phyloP scores from a whole-genome alignment of 2,797 vertebrate species.

The Lindbergichthys nudifrons region DNA sequence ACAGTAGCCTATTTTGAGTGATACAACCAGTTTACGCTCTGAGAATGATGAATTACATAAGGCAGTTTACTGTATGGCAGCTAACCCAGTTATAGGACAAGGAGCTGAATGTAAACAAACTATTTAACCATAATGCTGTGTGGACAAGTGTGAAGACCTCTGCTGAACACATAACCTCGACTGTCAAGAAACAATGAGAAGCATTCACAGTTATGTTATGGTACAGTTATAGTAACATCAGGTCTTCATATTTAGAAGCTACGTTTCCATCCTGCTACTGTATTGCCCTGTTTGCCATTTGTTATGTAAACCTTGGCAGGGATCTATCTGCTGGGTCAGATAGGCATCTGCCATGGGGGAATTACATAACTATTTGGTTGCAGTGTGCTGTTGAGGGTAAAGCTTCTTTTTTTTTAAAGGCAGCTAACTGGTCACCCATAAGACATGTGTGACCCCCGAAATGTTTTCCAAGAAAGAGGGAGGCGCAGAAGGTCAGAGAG shows the following conservation, averaged over 20 bases:
- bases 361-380: slow-evolving; percentile 76
- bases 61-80: slow-evolving; percentile 54
- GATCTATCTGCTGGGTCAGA: slow-evolving; percentile 68
- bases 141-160: slow-evolving; percentile 16
- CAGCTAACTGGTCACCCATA: slow-evolving; percentile 48
- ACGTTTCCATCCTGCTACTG: slow-evolving; percentile 24
- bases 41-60: slow-evolving; percentile 68
- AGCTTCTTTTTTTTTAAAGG: slow-evolving; percentile 37
- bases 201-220: background rate
- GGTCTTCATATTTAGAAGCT: slow-evolving; percentile 20
- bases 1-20: slow-evolving; percentile 69
- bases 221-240: slow-evolving; percentile 1
- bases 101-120: slow-evolving; percentile 57
- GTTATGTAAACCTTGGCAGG: slow-evolving; percentile 80
- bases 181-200: background rate
- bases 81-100: slow-evolving; percentile 53
- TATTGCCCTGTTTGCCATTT: slow-evolving; percentile 56
- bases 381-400: slow-evolving; percentile 39
- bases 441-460: slow-evolving; percentile 50
- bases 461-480: background rate
- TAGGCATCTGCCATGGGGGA: slow-evolving; percentile 63
- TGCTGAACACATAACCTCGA: background rate
- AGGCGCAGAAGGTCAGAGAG: slow-evolving; percentile 56
- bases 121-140: slow-evolving; percentile 9
- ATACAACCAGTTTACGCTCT: slow-evolving; percentile 50